Evolutionary conservation across 2,888 invertebrate species (phyloP).

Genomic region (Lacanobia wlatinum): DNA sequence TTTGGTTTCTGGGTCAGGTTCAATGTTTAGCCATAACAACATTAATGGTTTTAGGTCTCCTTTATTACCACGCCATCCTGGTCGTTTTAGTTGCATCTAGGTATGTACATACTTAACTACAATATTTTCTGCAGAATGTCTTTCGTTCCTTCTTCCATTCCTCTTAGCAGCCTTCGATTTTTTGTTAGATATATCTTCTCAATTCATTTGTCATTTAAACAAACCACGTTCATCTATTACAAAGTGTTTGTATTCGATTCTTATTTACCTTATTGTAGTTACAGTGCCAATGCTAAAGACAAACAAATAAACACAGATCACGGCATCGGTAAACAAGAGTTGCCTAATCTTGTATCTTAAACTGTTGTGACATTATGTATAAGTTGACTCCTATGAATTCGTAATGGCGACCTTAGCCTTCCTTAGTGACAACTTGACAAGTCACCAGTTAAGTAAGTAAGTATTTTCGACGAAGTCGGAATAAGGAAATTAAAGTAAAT

Average conservation of each 20-base stretch:
- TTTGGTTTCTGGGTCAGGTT: too few relatives aligned
- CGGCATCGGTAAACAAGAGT: constrained; percentile 18
- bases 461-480: not conserved
- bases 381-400: constrained; percentile 49
- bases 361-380: constrained; percentile 40
- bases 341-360: constrained; percentile 43
- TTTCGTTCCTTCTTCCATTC: too few relatives aligned
- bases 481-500: constrained; percentile 4
- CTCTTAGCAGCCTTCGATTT: too few relatives aligned
- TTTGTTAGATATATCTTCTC: too few relatives aligned
- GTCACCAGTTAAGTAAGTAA: not conserved
- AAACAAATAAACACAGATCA: constrained; percentile 45
- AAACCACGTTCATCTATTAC: not conserved
- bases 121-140: too few relatives aligned
- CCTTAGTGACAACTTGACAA: not conserved
- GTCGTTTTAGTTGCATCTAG: not conserved
- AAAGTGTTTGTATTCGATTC: constrained; percentile 2
- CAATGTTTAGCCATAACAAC: too few relatives aligned
- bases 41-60: too few relatives aligned
- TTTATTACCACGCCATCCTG: too few relatives aligned
- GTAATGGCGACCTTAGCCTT: constrained; percentile 29
- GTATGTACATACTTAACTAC: too few relatives aligned
- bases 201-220: not conserved
- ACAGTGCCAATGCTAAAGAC: constrained; percentile 33
- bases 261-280: constrained; percentile 20